Evolutionary conservation across 1,140 invertebrate genomes (phyloP), one percentile per base, ranked within the genome.

Genomic region (Calliphora vicina): DNA sequence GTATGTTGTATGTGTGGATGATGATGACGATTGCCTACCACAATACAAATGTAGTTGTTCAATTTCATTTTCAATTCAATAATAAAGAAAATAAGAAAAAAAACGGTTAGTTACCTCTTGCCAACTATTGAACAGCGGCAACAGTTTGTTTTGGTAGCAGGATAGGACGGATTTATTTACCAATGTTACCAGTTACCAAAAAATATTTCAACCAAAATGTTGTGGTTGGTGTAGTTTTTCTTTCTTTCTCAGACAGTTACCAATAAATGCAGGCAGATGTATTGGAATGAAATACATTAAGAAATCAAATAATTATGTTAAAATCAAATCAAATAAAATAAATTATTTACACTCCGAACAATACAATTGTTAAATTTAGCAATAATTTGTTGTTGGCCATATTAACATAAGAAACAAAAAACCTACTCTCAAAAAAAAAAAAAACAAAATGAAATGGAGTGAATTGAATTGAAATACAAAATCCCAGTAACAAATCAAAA

Each of bases 371-470:
- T 23, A 67, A 67, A 67, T 67, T 67, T 67, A 23, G 61, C 61
- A 67, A 67, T 23, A 67, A 67, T 67, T 67, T 67, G 61, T 67
- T 67, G n/a, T 67, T 57, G 15, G 50, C n/a, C n/a, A 57, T 67
- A 23, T 23, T 67, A 67, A 67, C 61, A 67, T 67, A 67, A 61
- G 5, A 61, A 61, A 61, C 6, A 61, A 61, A 10, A 57, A 57
- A n/a, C n/a, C n/a, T n/a, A n/a, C n/a, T n/a, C n/a, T n/a, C 50
- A 57, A n/a, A 57, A 57, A 61, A 61, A 61, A 61, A 13, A 61
- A 61, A 43, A 43, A 50, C 45, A n/a, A 50, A 12, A 50, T 35
- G 35, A 35, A 35, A 35, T 35, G 35, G 35, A 50, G 13, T 50
- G 45, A 50, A 50, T 50, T 50, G n/a, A 67, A 23, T 25, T n/a